Evolutionary conservation across 1,140 invertebrate genomes (phyloP), one percentile per base, ranked within the genome.

Genomic region (Solenopsis fugax): DNA sequence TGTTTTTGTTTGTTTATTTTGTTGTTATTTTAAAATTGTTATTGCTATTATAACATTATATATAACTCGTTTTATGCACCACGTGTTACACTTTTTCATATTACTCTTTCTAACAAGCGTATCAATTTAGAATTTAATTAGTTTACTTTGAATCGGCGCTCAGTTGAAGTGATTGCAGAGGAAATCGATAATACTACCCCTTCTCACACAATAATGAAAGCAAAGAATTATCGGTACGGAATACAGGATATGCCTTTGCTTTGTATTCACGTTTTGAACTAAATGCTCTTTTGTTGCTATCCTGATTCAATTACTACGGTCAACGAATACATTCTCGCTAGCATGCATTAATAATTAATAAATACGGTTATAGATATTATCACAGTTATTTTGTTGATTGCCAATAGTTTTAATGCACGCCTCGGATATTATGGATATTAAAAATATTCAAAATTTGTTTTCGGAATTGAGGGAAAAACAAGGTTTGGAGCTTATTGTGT

Each of bases 321-420:
- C 9, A 75, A 60, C 13, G 50, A 72, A 58, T 58, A 58, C 48
- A 82, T 58, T 24, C 16, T 71, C 52, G 21, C 29, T 45, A 58
- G 5, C 13, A 21, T 29, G 41, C 65, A 50, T 60, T 60, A 81
- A 82, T 82, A 12, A 73, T 73, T 73, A 82, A 48, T 18, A 73
- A 72, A 73, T 69, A 29, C 50, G 4, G 0, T n/a, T 78, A n/a
- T n/a, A 37, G 6, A 16, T 48, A 73, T 50, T 67, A 58, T 50
- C n/a, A 9, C n/a, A 29, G 18, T 84, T 75, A 50, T 50, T 50
- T 62, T 4, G 41, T 9, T 34, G 24, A 62, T 4, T 13, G 5
- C 37, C 18, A 24, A 60, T 84, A 73, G 48, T 73, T 82, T 58
- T 29, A 60, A n/a, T 9, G 1, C 18, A 60, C 29, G 29, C 29